Evolutionary conservation across 2,888 invertebrate species (phyloP).

Genomic region (Keiferia lycopersicella): DNA sequence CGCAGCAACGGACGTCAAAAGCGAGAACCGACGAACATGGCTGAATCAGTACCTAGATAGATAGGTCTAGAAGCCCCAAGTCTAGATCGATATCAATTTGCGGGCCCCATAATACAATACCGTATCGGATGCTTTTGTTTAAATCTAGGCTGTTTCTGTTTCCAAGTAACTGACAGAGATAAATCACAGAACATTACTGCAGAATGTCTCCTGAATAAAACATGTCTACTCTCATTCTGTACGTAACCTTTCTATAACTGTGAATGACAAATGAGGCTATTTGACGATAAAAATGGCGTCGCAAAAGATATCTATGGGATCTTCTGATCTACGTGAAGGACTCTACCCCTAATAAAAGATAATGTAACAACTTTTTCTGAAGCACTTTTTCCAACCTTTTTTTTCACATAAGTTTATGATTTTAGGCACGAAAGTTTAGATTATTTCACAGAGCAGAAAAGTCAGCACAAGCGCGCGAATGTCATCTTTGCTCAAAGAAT

Average conservation of each 20-base stretch:
- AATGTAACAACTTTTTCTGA: too few species aligned
- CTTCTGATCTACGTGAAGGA: too few species aligned
- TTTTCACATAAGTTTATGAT: too few species aligned
- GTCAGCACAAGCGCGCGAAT: too few species aligned
- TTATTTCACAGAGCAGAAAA: too few species aligned
- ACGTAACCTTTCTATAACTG: constrained; percentile 13
- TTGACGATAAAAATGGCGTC: neutral
- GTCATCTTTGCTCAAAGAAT: too few species aligned
- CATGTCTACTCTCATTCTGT: constrained; percentile 18
- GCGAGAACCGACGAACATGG: too few species aligned
- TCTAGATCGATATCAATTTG: constrained; percentile 37
- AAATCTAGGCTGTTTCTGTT: constrained; percentile 20
- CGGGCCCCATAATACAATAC: constrained; percentile 25
- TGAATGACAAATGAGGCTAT: constrained; percentile 20
- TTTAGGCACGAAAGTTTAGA: too few species aligned
- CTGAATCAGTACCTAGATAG: constrained; percentile 6
- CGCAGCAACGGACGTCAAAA: too few species aligned
- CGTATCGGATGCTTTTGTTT: constrained; percentile 31
- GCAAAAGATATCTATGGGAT: neutral
- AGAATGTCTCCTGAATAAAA: constrained; percentile 25
- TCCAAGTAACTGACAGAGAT: constrained; percentile 28
- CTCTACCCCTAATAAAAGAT: too few species aligned
- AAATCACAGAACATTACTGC: constrained; percentile 23
- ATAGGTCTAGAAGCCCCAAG: constrained; percentile 22
- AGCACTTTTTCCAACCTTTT: too few species aligned